Evolutionary conservation across 92 coral and sea anemone genomes (phyloP), one percentile per base, ranked within the genome.

Genomic region (Phymanthus crucifer): DNA sequence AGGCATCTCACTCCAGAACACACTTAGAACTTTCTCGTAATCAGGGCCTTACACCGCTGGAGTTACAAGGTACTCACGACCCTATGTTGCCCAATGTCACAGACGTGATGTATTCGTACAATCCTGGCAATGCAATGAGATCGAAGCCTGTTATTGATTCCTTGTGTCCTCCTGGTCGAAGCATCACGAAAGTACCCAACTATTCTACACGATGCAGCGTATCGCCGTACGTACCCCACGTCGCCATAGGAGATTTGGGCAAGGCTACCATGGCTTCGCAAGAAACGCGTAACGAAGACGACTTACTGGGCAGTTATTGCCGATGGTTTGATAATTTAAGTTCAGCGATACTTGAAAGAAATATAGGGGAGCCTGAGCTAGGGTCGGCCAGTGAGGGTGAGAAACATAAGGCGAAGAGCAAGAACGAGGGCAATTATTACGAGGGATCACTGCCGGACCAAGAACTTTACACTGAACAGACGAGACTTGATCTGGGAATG

Each of bases 281-380:
- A 24, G 57, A 71, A 19, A 45, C 27, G n/a, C 32, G 27, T 40
- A 40, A 71, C 32, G 48, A 38, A 9, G 19, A 18, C 12, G 32
- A 7, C 9, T 32, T 36, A 24, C 13, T 29, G 32, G 3, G 34
- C 75, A 71, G 40, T 6, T 71, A 71, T 45, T 37, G 75, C 17
- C 75, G 40, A 34, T 40, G 75, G 75, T 71, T 71, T 40, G 52
- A 71, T 23, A 40, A 23, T 13, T 10, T 71, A n/a, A 45, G 50
- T 8, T 36, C 75, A 8, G 8, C 75, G 21, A n/a, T 71, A 17
- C 75, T 40, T 40, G 75, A 40, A 38, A 70, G 35, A 27, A 34
- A 31, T 66, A 66, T 66, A 21, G 71, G 27, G 6, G 64, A 54
- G 6, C n/a, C 64, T 54, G n/a, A 21, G 27, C n/a, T n/a, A n/a